Evolutionary conservation across 53 echinoderm and acorn worm species (phyloP), one percentile per base, ranked within the genome.

Genomic region (Holothuria scabra): DNA sequence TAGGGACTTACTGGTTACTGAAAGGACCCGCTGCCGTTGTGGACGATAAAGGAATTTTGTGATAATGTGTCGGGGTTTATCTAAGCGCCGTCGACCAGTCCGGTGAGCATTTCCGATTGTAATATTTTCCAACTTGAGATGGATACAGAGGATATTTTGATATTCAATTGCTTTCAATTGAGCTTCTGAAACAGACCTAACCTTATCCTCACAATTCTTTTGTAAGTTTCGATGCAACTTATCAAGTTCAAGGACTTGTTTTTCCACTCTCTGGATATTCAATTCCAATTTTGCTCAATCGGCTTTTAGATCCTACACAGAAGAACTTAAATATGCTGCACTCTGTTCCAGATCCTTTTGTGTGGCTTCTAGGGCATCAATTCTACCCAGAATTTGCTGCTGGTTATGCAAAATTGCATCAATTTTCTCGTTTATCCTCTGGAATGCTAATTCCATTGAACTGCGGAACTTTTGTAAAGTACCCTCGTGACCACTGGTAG

Each of bases 341-440:
- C 71, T 41, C 16, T 8, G 2, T 71, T 71, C 71, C 2, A 71
- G 44, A 41, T 71, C 48, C 44, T 71, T 70, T 71, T 71, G 48
- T 38, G 66, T 66, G 12, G 66, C 29, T 35, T 35, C 35, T 35
- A 35, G 35, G 35, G 35, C 35, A 35, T 35, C 6, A 35, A 35
- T 35, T 6, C 35, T 35, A 4, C 35, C 35, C 35, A 35, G 3
- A 4, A 35, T 35, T 35, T 35, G 35, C 6, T 35, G 35, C 6
- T 35, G 35, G 3, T 35, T 35, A 35, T 4, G 6, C 35, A 35
- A 35, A 4, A 35, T 35, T 6, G 3, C 35, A 6, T 35, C 35
- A 4, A 35, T 35, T 6, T 35, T 35, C 35, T 35, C 35, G 35
- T 35, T 35, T 35, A 35, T 6, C 35, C 35, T 35, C 35, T 35